Evolutionary conservation across 1,140 invertebrate genomes (phyloP), one percentile per base, ranked within the genome.

Genomic region (Archegozetes longisetosus): DNA sequence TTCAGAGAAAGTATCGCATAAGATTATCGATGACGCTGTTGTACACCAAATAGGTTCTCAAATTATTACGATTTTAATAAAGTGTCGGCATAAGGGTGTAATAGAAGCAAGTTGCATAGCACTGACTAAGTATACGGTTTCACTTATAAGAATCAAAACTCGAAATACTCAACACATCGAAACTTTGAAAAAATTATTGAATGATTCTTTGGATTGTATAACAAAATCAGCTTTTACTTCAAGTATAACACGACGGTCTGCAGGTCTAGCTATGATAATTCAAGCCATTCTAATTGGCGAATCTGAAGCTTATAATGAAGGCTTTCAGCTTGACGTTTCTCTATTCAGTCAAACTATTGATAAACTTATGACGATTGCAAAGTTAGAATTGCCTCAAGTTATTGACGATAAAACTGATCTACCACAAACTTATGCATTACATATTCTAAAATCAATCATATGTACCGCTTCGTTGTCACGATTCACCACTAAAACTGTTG

Each of bases 211-310:
- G 40, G 24, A 24, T 58, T 47, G 57, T 29, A 20, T 20, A 4
- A 9, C 22, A 40, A 40, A 40, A 17, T 40, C 32, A 17, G 32
- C 32, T 17, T 2, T 47, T 14, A 22, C 9, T 20, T n/a, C 13
- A 2, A 58, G 48, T 24, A 26, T 58, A 49, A 58, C 57, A 12
- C 46, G 57, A 22, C 46, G 48, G 13, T 58, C 57, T 1, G 57
- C 57, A n/a, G 57, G 57, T 17, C n/a, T 58, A 3, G 57, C 57
- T 17, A n/a, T 58, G 1, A 58, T 58, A 12, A 58, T 58, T 22
- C 57, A 58, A 25, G 23, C 57, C 1, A 26, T 58, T 17, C 32
- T 58, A 25, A 27, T 58, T n/a, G 57, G 57, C 22, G 57, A 58
- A 46, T 40, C 57, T 20, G 57, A 58, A 46, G 46, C 57, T 17